These are phyloP conservation scores for Penaeus chinensis DNA, from an alignment of 1,140 invertebrate genomes.

Conservation along the genomic window DNA sequence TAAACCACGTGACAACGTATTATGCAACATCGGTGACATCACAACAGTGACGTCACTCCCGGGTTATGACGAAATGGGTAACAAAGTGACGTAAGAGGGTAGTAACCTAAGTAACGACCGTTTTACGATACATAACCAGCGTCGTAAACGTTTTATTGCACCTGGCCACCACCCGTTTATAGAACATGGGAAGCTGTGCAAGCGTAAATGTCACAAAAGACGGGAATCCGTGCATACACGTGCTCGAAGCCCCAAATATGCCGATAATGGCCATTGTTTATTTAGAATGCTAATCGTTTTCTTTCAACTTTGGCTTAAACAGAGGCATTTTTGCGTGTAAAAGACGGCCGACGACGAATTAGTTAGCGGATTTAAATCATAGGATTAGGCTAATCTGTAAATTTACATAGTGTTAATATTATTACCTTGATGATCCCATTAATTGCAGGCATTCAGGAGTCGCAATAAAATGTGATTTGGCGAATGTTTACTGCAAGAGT, in stretches of 20 bases:
- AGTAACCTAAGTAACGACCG: conserved; percentile 60
- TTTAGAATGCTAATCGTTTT: neutral
- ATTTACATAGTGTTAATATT: no score
- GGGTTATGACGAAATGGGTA: conserved; percentile 58
- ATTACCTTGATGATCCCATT: no score
- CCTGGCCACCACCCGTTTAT: conserved; percentile 60
- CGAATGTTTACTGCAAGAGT: no score
- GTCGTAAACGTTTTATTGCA: conserved; percentile 61
- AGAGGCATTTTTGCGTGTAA: no score
- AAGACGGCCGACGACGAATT: no score
- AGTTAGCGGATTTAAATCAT: no score
- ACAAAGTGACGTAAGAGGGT: conserved; percentile 61
- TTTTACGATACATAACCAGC: conserved; percentile 61
- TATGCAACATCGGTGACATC: conserved; percentile 52
- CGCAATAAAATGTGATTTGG: no score
- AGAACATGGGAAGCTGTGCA: conserved; percentile 60
- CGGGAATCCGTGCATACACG: conserved; percentile 48
- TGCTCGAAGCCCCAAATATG: conserved; percentile 8
- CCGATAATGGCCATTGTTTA: conserved; percentile 7
- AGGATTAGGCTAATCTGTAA: no score
- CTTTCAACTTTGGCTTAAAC: no score
- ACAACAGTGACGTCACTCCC: conserved; percentile 33
- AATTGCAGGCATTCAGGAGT: no score
- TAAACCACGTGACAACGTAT: conserved; percentile 57
- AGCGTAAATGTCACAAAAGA: conserved; percentile 61